Conservation (phyloP, 2,888 invertebrate species). For the Isoperla grammatica region DNA sequence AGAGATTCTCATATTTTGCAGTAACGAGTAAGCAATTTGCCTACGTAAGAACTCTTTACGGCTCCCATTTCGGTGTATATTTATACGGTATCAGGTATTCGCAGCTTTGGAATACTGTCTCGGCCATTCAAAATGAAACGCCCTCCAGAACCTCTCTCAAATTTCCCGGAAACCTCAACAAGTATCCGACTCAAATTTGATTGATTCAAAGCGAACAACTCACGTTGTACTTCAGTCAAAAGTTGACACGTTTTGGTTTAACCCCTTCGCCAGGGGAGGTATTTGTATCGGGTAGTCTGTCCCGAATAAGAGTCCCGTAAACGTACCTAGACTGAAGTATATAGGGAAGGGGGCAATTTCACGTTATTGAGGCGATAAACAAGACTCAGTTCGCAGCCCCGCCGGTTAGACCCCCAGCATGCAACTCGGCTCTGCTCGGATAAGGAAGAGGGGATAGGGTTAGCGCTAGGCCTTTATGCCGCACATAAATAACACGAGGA, state of each 20-base stretch:
- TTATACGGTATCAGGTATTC: slow-evolving; percentile 10
- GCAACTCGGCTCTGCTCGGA: slow-evolving; percentile 6
- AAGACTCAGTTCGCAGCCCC: slow-evolving; percentile 20
- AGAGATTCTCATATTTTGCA: slow-evolving; percentile 13
- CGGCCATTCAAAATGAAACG: too few relatives aligned
- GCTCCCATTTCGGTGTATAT: neutral
- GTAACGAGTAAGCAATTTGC: slow-evolving; percentile 16
- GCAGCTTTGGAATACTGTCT: neutral
- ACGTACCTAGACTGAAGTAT: too few relatives aligned
- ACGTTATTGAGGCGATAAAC: slow-evolving; percentile 24
- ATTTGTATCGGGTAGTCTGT: too few relatives aligned
- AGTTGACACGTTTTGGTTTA: too few relatives aligned
- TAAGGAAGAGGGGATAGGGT: slow-evolving; percentile 16
- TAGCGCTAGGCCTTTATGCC: slow-evolving; percentile 7
- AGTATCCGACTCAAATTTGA: too few relatives aligned
- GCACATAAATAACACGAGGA: slow-evolving; percentile 17
- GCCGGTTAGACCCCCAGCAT: neutral
- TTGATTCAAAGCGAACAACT: too few relatives aligned
- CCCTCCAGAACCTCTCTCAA: too few relatives aligned
- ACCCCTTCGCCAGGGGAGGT: too few relatives aligned
- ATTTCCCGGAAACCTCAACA: too few relatives aligned
- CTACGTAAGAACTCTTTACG: slow-evolving; percentile 5
- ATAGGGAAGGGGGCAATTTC: slow-evolving; percentile 19
- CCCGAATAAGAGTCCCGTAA: neutral
- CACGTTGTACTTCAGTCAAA: too few relatives aligned